These are phyloP conservation scores for Coptotermes formosanus DNA, from an alignment of 1,140 invertebrate species.

Conservation along the genomic window DNA sequence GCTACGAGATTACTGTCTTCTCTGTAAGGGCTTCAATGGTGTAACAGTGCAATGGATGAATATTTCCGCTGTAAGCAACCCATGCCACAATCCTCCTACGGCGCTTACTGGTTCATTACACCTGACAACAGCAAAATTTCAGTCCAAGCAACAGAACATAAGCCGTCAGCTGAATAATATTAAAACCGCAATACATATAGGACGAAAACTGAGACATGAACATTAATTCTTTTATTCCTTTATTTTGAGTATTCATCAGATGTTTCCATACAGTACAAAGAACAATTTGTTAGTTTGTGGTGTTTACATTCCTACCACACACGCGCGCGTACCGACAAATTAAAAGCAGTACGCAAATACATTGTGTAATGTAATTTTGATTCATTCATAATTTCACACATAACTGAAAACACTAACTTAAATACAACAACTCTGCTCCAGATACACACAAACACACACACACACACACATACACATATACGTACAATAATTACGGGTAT, in stretches of 20 bases:
- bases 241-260: background rate
- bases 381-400: background rate
- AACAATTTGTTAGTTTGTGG: background rate
- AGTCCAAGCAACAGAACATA: too few species aligned
- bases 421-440: background rate
- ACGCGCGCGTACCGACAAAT: background rate
- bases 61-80: too few species aligned
- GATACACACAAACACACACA: background rate
- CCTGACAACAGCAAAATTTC: too few species aligned
- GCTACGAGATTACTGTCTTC: too few species aligned
- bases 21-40: too few species aligned
- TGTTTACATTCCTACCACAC: background rate
- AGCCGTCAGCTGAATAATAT: too few species aligned
- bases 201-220: too few species aligned
- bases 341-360: background rate
- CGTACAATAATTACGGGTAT: background rate
- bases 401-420: background rate
- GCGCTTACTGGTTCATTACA: too few species aligned
- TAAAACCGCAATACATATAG: too few species aligned
- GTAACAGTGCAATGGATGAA: too few species aligned
- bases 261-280: background rate
- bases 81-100: too few species aligned
- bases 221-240: background rate
- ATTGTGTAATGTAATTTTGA: background rate
- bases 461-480: background rate